Evolutionary conservation across 2,797 vertebrate species (phyloP).

Genomic region (Enteromius afrohamiltoni): DNA sequence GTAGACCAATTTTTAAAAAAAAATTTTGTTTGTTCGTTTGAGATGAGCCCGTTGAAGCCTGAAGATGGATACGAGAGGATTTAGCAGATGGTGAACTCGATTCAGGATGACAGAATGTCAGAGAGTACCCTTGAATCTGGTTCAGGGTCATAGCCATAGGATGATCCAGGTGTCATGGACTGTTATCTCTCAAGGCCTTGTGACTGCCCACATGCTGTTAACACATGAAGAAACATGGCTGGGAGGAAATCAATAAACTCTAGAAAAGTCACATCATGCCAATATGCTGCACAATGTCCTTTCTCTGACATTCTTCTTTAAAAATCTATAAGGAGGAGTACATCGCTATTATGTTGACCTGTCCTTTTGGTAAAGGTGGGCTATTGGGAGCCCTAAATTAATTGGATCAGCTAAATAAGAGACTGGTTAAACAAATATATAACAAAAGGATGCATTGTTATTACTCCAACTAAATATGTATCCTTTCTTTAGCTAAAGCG

Average conservation of each 20-base stretch:
- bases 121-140: constrained; percentile 3
- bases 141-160: constrained; percentile 29
- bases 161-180: constrained; percentile 7
- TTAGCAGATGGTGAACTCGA: background rate
- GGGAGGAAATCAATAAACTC: constrained; percentile 73
- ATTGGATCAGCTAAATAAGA: constrained; percentile 30
- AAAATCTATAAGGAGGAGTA: constrained; percentile 68
- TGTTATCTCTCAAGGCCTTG: constrained; percentile 45
- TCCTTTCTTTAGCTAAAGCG: background rate
- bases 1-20: too few species aligned
- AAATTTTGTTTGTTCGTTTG: too few species aligned
- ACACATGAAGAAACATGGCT: constrained; percentile 65
- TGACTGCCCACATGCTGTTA: constrained; percentile 61
- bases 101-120: background rate
- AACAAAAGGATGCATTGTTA: background rate
- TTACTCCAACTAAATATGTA: constrained; percentile 4
- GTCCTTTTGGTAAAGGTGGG: constrained; percentile 70
- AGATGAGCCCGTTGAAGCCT: constrained; percentile 8
- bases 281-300: constrained; percentile 66
- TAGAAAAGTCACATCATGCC: constrained; percentile 67
- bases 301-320: constrained; percentile 61
- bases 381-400: constrained; percentile 50
- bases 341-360: constrained; percentile 57
- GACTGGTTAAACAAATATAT: constrained; percentile 11
- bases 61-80: constrained; percentile 6